phyloP scores from a whole-genome alignment of 1,140 invertebrate species.

The Drosophila prosaltans region DNA sequence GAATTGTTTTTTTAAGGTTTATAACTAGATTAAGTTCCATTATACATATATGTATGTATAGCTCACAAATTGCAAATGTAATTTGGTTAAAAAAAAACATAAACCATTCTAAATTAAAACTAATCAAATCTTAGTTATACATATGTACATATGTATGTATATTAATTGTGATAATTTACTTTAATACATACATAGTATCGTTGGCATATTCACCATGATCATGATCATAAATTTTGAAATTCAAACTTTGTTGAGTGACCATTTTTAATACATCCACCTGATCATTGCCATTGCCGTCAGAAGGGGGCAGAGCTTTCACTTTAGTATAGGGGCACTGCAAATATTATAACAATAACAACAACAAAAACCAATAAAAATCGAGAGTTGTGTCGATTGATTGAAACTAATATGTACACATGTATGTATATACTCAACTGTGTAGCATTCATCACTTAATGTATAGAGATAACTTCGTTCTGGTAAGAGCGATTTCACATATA shows the following conservation, averaged over 20 bases:
- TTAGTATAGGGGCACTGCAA: conserved; percentile 84
- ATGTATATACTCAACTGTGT: conserved; percentile 51
- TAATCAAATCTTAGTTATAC: too few relatives aligned
- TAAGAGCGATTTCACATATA: conserved; percentile 54
- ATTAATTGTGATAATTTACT: too few relatives aligned
- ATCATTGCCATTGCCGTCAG: conserved; percentile 9
- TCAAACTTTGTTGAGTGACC: conserved; percentile 72
- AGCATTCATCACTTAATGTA: conserved; percentile 71
- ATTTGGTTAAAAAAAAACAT: too few relatives aligned
- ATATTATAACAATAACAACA: conserved; percentile 17
- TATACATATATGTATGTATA: too few relatives aligned
- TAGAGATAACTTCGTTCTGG: conserved; percentile 56
- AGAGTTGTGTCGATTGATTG: conserved; percentile 36
- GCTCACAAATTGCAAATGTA: too few relatives aligned
- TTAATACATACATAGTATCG: conserved; percentile 84
- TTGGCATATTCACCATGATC: conserved; percentile 82
- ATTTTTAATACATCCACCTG: conserved; percentile 73
- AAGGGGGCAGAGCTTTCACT: conserved; percentile 71
- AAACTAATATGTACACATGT: conserved; percentile 9
- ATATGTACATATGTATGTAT: too few relatives aligned
- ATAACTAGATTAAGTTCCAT: too few relatives aligned
- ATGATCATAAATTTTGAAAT: conserved; percentile 81
- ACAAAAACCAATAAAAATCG: conserved; percentile 27
- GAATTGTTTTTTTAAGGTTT: too few relatives aligned
- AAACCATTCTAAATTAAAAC: too few relatives aligned